A percentile compares a stretch with the other conserved stretches of the same genome.
phyloP scores from a whole-genome alignment of 2,888 invertebrate species.

The Pollenia angustigena region DNA sequence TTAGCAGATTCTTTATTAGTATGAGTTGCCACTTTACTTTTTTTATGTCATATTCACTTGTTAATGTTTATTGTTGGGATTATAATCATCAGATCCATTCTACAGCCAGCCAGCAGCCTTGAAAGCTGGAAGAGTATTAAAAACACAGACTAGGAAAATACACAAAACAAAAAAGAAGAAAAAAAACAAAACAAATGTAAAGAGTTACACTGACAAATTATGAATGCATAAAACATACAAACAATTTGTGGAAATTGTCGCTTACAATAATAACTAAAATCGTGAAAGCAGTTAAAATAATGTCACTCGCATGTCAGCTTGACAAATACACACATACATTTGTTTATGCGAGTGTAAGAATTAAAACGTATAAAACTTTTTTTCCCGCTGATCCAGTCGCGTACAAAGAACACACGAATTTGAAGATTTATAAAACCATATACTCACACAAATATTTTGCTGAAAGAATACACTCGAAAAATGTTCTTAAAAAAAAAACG shows the following conservation, averaged over 20 bases:
- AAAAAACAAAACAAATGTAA: constrained; percentile 10
- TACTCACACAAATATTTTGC: background rate
- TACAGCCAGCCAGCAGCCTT: constrained; percentile 15
- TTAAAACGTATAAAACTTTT: constrained; percentile 2
- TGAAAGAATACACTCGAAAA: background rate
- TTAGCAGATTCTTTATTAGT: background rate
- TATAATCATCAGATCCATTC: constrained; percentile 60
- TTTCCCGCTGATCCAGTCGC: too few species aligned
- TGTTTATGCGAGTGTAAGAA: background rate
- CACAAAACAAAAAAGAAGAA: background rate
- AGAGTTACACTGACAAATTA: constrained; percentile 65
- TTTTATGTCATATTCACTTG: constrained; percentile 44
- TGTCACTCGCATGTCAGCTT: constrained; percentile 35
- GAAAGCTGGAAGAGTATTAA: constrained; percentile 8
- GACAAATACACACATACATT: background rate
- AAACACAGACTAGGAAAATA: background rate
- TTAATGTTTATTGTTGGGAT: constrained; percentile 69
- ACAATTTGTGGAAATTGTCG: constrained; percentile 68
- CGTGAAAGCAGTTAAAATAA: constrained; percentile 64
- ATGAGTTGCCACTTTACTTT: background rate
- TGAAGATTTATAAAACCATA: background rate
- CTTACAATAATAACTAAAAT: constrained; percentile 66
- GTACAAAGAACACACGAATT: constrained; percentile 16
- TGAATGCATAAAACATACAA: constrained; percentile 65
- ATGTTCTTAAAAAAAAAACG: background rate